Evolutionary conservation across 1,140 invertebrate species (phyloP).

Genomic region (Saccostrea glomerata): DNA sequence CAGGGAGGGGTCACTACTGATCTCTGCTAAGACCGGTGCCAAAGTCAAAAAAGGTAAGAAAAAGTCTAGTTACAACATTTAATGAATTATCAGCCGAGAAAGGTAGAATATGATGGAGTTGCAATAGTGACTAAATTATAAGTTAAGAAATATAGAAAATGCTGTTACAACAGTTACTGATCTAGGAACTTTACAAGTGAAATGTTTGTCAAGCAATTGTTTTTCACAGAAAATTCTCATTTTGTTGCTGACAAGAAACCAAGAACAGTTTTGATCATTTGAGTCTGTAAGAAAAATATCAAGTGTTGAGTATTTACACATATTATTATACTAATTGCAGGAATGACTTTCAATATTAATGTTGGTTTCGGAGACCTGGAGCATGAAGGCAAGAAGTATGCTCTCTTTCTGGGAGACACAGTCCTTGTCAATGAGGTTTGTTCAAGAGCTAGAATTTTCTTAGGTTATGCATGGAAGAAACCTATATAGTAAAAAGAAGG

Average conservation of each 20-base stretch:
- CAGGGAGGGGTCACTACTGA: constrained; percentile 94
- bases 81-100: too few species aligned
- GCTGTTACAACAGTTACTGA: too few species aligned
- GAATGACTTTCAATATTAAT: constrained; percentile 98
- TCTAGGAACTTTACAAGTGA: too few species aligned
- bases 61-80: too few species aligned
- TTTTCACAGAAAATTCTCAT: too few species aligned
- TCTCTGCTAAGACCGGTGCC: constrained; percentile 92
- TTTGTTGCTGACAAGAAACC: too few species aligned
- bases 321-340: constrained; percentile 75
- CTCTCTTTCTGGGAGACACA: constrained; percentile 97
- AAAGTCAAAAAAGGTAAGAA: constrained; percentile 86
- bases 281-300: neutral
- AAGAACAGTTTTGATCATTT: too few species aligned
- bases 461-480: neutral
- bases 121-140: constrained; percentile 58
- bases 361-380: constrained; percentile 93
- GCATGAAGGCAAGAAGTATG: constrained; percentile 90
- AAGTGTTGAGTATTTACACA: neutral
- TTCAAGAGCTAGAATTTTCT: neutral
- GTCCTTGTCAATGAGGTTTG: constrained; percentile 93
- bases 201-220: too few species aligned
- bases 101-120: too few species aligned
- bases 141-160: constrained; percentile 85
- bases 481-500: neutral